Base-by-base conservation (phyloP, 1,140 invertebrate species). In the Sesamia nonagrioides region DNA sequence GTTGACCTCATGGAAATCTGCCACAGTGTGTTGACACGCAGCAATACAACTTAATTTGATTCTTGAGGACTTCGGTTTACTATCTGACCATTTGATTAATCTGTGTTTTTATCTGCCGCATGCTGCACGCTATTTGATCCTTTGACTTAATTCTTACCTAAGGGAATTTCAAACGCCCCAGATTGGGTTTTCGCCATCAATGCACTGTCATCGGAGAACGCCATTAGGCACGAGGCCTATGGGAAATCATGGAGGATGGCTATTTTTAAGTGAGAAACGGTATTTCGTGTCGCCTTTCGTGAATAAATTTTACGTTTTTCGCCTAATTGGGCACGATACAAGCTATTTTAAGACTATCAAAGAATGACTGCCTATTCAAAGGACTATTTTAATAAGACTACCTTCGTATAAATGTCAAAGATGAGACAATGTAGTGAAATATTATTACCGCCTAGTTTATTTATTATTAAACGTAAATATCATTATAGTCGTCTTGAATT, bases 231-330 rank as follows among this genome's bases (percentile, higher is more conserved):
- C 18, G 42, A 27, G 8, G 11, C 42, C 42, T 35, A 21, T 21
- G 63, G 63, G 63, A 68, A 68, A 68, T 68, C 17, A 68, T 68
- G 17, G 35, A 13, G 4, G 17, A 40, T n/a, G 5, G 6, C 42
- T 68, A 68, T 48, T 48, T 68, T 48, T 48, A 68, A 21, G 6
- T 6, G 15, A 63, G 54, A 11, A 27, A 17, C 9, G 54, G 54
- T 54, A 6, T 18, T 63, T 63, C 8, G 56, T 63, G 37, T 11
- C 60, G 37, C 42, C 33, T 42, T 63, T 18, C 37, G 37, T 42
- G 13, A 40, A 54, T 54, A 54, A 54, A 54, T 54, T 18, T 27
- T 54, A 54, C 52, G 18, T 5, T 54, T 54, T 21, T 27, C 11
- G 6, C 18, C 17, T 27, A 56, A 56, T 56, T 56, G 4, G 7